These are phyloP conservation scores for Epistrophe grossulariae DNA, from an alignment of 2,888 invertebrate species.

Conservation along the genomic window DNA sequence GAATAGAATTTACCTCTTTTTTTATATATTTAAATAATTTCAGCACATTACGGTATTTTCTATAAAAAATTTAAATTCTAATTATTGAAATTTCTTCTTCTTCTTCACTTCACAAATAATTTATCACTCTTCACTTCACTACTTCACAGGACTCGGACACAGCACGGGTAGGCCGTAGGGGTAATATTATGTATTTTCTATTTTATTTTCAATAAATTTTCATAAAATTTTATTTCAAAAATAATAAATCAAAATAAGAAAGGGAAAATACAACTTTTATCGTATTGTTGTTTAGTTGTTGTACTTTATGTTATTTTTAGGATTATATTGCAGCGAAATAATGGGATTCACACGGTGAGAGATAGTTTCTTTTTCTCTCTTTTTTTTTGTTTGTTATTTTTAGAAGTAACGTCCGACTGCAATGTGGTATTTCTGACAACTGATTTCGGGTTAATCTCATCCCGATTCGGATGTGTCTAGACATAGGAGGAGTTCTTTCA, in stretches of 20 bases:
- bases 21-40: conserved; percentile 20
- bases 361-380: conserved; percentile 3
- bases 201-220: not conserved
- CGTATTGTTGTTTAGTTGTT: conserved; percentile 34
- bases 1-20: conserved; percentile 57
- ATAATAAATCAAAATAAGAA: not conserved
- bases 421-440: conserved; percentile 66
- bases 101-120: conserved; percentile 33
- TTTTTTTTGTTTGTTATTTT: conserved; percentile 6
- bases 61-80: conserved; percentile 27
- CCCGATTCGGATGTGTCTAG: conserved; percentile 62
- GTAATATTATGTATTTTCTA: not conserved
- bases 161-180: too few relatives aligned
- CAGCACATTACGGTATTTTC: conserved; percentile 55
- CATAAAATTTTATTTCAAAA: conserved; percentile 8
- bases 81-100: conserved; percentile 29
- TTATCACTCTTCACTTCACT: conserved; percentile 26
- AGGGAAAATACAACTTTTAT: conserved; percentile 24
- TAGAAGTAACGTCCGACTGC: conserved; percentile 48
- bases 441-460: conserved; percentile 69
- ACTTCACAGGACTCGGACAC: not conserved
- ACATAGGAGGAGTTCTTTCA: conserved; percentile 53
- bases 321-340: conserved; percentile 46
- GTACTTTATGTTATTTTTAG: conserved; percentile 69
- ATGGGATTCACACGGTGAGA: conserved; percentile 45